Conservation (phyloP, 2,888 invertebrate species). For the Timema podura region DNA sequence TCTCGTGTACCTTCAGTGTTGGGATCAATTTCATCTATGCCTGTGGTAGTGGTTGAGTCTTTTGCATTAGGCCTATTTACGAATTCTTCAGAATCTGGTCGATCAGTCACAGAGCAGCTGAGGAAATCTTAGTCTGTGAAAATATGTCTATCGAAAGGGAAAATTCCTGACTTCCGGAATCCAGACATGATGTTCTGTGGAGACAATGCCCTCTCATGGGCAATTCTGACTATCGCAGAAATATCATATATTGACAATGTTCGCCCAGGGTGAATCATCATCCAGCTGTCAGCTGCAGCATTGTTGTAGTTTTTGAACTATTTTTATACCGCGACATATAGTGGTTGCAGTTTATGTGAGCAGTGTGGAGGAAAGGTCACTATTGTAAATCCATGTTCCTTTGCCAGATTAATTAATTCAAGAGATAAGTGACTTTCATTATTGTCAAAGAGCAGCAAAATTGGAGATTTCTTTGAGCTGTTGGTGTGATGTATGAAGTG, state of each 20-base stretch:
- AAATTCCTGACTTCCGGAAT: slow-evolving; percentile 36
- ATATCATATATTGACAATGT: slow-evolving; percentile 43
- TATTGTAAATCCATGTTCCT: slow-evolving; percentile 42
- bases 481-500: slow-evolving; percentile 40
- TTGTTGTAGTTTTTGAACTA: slow-evolving; percentile 38
- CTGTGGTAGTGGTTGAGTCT: slow-evolving; percentile 1
- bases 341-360: slow-evolving; percentile 31
- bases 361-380: slow-evolving; percentile 44
- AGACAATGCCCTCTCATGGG: slow-evolving; percentile 38
- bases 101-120: slow-evolving; percentile 34
- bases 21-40: background rate
- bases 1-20: too few species aligned
- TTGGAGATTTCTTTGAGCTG: slow-evolving; percentile 36
- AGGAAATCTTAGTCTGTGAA: slow-evolving; percentile 38
- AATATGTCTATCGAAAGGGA: slow-evolving; percentile 37
- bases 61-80: background rate
- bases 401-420: slow-evolving; percentile 37
- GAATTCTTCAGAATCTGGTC: slow-evolving; percentile 17
- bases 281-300: slow-evolving; percentile 40
- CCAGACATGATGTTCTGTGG: too few species aligned
- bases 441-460: slow-evolving; percentile 39
- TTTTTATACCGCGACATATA: slow-evolving; percentile 36
- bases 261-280: slow-evolving; percentile 33
- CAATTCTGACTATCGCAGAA: slow-evolving; percentile 39
- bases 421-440: slow-evolving; percentile 39